Conservation (phyloP, 2,797 vertebrate species). For the Coregonus suidteri region DNA sequence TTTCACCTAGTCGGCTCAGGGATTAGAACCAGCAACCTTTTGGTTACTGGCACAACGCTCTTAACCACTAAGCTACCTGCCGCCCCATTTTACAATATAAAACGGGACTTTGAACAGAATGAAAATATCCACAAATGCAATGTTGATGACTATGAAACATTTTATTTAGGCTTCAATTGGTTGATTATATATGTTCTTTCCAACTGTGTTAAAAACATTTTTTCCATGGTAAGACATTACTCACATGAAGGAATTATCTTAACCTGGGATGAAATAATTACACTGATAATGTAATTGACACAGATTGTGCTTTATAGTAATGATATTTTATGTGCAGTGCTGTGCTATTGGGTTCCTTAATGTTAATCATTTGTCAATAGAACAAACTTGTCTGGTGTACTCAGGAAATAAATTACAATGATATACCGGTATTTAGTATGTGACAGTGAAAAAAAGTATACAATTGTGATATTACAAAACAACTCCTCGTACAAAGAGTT, state of each 20-base stretch:
- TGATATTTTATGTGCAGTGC: not conserved
- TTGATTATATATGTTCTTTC: not conserved
- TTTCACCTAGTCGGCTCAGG: too few species aligned
- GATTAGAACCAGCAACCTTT: too few species aligned
- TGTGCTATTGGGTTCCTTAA: not conserved
- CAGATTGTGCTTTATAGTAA: not conserved
- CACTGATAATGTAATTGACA: not conserved
- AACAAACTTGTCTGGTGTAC: conserved; percentile 27
- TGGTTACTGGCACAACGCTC: too few species aligned
- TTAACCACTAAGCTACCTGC: too few species aligned
- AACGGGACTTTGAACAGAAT: not conserved
- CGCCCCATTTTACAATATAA: not conserved
- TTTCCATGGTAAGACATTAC: not conserved
- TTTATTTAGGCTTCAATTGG: too few species aligned
- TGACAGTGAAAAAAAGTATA: conserved; percentile 2
- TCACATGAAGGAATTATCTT: not conserved
- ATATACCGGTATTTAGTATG: not conserved
- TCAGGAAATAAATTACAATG: not conserved
- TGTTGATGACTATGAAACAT: not conserved
- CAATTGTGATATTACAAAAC: not conserved
- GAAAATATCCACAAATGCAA: not conserved
- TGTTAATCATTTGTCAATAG: conserved; percentile 17
- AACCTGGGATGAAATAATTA: not conserved
- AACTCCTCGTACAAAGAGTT: not conserved
- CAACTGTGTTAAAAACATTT: not conserved